Percentiles rank a stretch among this genome's conserved stretches.
These are phyloP conservation scores for Pandion haliaetus DNA, from an alignment of 2,113 vertebrate species.

Conservation along the genomic window DNA sequence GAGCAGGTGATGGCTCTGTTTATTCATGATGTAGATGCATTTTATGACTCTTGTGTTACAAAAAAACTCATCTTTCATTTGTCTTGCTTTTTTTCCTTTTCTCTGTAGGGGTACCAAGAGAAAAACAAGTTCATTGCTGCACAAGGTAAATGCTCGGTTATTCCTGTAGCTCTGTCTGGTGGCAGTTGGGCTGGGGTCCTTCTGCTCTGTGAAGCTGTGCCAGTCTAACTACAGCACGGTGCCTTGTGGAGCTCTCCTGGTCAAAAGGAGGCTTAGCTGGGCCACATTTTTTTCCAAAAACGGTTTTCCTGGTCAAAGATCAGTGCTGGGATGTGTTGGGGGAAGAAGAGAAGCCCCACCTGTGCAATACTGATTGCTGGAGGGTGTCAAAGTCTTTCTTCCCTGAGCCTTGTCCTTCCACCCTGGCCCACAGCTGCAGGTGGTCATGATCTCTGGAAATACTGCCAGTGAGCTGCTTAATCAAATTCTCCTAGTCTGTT, in stretches of 20 bases:
- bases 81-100: background rate
- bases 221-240: background rate
- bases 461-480: background rate
- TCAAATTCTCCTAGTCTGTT: background rate
- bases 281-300: background rate
- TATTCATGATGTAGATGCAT: background rate
- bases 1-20: background rate
- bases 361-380: background rate
- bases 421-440: background rate
- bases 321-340: background rate
- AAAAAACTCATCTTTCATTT: background rate
- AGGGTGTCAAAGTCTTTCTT: background rate
- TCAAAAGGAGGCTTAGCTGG: background rate
- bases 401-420: background rate
- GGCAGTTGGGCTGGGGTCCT: background rate
- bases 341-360: background rate
- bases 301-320: background rate
- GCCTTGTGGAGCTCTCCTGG: background rate
- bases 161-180: background rate
- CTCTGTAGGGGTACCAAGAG: conserved; percentile 91
- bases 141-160: conserved; percentile 81
- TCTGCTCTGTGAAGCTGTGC: background rate
- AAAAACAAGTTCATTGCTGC: conserved; percentile 99
- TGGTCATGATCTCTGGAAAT: background rate
- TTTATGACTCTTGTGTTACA: background rate